Percentiles rank a stretch among this genome's conserved stretches.
phyloP scores from a whole-genome alignment of 2,888 invertebrate species.

The Eilema griseolum region DNA sequence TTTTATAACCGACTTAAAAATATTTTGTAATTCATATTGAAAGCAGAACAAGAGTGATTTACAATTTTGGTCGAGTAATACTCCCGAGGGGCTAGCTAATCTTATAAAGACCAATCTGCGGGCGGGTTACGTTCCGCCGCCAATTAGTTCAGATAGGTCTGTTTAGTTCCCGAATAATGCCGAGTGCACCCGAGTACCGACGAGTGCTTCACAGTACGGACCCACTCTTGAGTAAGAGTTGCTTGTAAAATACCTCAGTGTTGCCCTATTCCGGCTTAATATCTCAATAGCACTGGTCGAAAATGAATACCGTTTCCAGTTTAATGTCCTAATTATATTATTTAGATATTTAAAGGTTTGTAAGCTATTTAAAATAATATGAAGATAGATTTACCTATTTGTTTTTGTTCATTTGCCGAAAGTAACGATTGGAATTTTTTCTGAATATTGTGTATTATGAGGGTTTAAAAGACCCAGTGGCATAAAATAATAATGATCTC shows the following conservation, averaged over 20 bases:
- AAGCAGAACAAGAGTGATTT: slow-evolving; percentile 36
- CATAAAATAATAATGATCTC: too few species aligned
- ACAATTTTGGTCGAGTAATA: slow-evolving; percentile 38
- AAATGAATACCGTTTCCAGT: slow-evolving; percentile 26
- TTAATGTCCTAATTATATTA: slow-evolving; percentile 28
- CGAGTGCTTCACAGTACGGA: slow-evolving; percentile 33
- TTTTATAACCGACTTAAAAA: not conserved
- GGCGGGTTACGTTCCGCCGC: slow-evolving; percentile 62
- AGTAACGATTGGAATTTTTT: too few species aligned
- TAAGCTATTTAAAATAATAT: not conserved
- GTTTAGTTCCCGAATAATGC: slow-evolving; percentile 57
- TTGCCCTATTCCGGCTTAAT: slow-evolving; percentile 39
- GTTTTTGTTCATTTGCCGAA: too few species aligned
- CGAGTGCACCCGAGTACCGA: slow-evolving; percentile 46
- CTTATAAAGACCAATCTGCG: slow-evolving; percentile 67
- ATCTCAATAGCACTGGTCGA: slow-evolving; percentile 24
- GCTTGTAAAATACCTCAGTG: slow-evolving; percentile 36
- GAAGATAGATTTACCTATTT: too few species aligned
- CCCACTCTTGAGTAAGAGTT: slow-evolving; percentile 40
- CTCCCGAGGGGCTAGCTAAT: slow-evolving; percentile 58
- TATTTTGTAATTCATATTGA: slow-evolving; percentile 17
- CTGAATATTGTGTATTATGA: too few species aligned
- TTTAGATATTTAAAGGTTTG: not conserved
- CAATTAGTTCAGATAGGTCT: slow-evolving; percentile 74
- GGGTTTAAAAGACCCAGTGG: too few species aligned